These are phyloP conservation scores for Thrips palmi DNA, from an alignment of 1,140 invertebrate genomes.

Conservation along the genomic window DNA sequence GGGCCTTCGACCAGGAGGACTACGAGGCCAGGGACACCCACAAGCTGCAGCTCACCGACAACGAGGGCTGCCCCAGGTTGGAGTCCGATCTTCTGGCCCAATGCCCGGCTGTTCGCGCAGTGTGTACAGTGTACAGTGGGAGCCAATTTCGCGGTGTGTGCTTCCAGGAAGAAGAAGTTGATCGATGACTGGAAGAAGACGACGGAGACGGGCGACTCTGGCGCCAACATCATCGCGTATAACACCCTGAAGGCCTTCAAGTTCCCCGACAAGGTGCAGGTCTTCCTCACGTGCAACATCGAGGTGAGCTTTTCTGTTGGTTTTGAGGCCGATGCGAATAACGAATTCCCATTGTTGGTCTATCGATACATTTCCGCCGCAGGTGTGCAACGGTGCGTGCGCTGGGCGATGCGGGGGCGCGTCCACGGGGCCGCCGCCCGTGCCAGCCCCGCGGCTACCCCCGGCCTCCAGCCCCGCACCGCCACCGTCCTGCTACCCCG, in stretches of 20 bases:
- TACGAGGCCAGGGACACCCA: constrained; percentile 37
- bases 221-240: constrained; percentile 40
- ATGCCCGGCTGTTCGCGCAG: too few relatives aligned
- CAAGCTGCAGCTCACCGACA: constrained; percentile 41
- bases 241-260: constrained; percentile 52
- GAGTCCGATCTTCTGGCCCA: too few relatives aligned
- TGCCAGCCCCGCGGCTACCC: constrained; percentile 11
- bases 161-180: constrained; percentile 39
- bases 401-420: neutral
- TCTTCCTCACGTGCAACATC: constrained; percentile 54
- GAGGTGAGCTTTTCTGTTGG: constrained; percentile 27
- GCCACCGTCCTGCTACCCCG: constrained; percentile 17
- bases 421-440: neutral
- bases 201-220: constrained; percentile 31
- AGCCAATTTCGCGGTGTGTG: too few relatives aligned
- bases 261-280: constrained; percentile 50
- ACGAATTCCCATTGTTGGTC: neutral
- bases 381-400: constrained; percentile 3
- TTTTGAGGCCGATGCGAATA: neutral
- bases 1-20: constrained; percentile 45
- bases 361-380: constrained; percentile 9
- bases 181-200: constrained; percentile 43
- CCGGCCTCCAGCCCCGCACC: constrained; percentile 11
- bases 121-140: too few relatives aligned
- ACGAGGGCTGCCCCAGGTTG: constrained; percentile 43